Conservation (phyloP, 2,113 vertebrate species). For the Columba janthina region DNA sequence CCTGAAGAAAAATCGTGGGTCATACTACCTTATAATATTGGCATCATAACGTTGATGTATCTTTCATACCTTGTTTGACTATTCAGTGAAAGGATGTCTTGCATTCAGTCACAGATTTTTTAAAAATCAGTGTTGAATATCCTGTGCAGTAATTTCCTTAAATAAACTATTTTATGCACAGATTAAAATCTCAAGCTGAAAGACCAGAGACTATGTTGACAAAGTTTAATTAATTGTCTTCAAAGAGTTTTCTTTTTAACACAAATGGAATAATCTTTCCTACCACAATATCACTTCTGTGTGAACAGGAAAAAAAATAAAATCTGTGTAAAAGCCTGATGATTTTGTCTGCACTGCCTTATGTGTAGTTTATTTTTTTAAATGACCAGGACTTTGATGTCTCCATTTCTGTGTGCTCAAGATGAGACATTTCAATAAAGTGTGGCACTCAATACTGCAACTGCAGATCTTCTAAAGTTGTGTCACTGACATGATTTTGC, state of each 20-base stretch:
- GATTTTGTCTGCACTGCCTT: not conserved
- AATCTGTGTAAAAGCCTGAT: not conserved
- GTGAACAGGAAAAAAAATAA: not conserved
- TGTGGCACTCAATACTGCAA: rapidly evolving
- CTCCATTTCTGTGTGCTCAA: not conserved
- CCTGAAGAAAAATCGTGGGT: not conserved
- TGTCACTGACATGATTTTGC: rapidly evolving
- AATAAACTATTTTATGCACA: not conserved
- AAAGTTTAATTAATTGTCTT: not conserved
- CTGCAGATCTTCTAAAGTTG: not conserved
- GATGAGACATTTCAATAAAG: not conserved
- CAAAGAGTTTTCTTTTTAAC: not conserved
- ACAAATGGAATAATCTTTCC: not conserved
- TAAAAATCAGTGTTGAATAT: not conserved
- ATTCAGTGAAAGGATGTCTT: not conserved
- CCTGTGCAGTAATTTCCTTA: not conserved
- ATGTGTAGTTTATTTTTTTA: not conserved
- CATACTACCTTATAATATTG: not conserved
- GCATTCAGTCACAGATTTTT: not conserved
- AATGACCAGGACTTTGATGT: not conserved
- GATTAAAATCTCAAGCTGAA: not conserved
- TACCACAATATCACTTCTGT: not conserved
- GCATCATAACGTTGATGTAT: rapidly evolving
- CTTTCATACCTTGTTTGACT: not conserved
- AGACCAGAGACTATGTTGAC: not conserved